phyloP scores from a whole-genome alignment of 2,888 invertebrate species.

The Chydorus sphaericus region DNA sequence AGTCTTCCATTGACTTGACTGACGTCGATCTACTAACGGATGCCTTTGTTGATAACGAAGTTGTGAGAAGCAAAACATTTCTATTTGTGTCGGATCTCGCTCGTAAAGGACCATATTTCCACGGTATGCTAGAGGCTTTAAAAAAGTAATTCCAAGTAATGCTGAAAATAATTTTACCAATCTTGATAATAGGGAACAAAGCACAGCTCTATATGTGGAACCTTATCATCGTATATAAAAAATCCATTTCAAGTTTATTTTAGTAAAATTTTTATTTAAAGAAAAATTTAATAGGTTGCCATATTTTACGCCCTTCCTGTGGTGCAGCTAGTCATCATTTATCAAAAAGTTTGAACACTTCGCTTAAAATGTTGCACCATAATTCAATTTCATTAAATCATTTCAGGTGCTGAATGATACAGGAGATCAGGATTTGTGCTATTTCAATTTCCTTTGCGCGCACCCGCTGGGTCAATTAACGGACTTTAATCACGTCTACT shows the following conservation, averaged over 20 bases:
- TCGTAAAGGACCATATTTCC: conserved; percentile 43
- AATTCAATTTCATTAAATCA: conserved; percentile 23
- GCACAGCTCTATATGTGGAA: conserved; percentile 59
- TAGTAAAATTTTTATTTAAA: no score
- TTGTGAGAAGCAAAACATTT: conserved; percentile 38
- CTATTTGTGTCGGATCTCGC: conserved; percentile 49
- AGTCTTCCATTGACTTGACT: conserved; percentile 38
- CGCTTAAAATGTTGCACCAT: background rate
- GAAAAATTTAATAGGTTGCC: conserved; percentile 28
- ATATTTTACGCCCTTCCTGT: conserved; percentile 75
- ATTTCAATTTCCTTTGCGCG: conserved; percentile 77
- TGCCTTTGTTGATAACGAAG: conserved; percentile 38
- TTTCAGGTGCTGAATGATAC: conserved; percentile 63
- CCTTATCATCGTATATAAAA: conserved; percentile 49
- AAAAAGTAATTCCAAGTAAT: no score
- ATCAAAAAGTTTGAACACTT: conserved; percentile 41
- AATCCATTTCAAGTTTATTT: no score
- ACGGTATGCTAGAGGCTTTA: no score
- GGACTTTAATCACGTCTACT: conserved; percentile 76
- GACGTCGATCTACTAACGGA: conserved; percentile 43
- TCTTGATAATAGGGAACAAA: no score
- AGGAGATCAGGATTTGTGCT: conserved; percentile 75
- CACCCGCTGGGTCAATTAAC: conserved; percentile 60
- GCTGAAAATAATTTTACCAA: no score
- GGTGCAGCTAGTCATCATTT: conserved; percentile 64